A percentile compares a stretch with the other conserved stretches of the same genome.
Evolutionary conservation across 2,113 vertebrate species (phyloP).

Genomic region (Phoenicopterus ruber): DNA sequence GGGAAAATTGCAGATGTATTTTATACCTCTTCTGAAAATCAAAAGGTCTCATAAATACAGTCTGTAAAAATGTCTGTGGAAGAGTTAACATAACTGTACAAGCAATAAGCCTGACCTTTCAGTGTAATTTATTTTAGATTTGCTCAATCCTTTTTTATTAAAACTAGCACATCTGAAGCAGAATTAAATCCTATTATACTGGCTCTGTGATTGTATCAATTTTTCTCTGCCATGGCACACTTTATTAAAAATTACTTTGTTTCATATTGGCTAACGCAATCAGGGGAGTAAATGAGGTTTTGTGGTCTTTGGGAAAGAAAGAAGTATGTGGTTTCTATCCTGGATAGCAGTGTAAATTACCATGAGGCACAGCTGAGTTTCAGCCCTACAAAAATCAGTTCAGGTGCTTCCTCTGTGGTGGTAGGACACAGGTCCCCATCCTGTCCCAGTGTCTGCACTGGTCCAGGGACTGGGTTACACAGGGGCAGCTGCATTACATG

Average conservation of each 20-base stretch:
- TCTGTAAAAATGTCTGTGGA: slow-evolving; percentile 75
- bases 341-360: not conserved
- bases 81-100: slow-evolving; percentile 81
- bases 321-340: not conserved
- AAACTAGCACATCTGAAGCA: slow-evolving; percentile 83
- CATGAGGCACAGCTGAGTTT: not conserved
- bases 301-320: slow-evolving; percentile 1
- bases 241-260: slow-evolving; percentile 81
- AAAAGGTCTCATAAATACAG: slow-evolving; percentile 79
- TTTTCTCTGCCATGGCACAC: slow-evolving; percentile 62
- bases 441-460: not conserved
- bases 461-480: not conserved
- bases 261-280: slow-evolving; percentile 71
- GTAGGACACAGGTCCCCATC: not conserved
- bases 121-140: slow-evolving; percentile 82
- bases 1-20: slow-evolving; percentile 70
- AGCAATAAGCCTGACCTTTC: slow-evolving; percentile 83
- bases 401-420: not conserved
- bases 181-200: slow-evolving; percentile 82
- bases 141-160: slow-evolving; percentile 84
- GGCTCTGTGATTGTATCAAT: slow-evolving; percentile 74
- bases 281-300: slow-evolving; percentile 58
- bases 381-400: not conserved
- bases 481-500: not conserved
- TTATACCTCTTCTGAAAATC: slow-evolving; percentile 75